Conservation (phyloP, 2,888 invertebrate genomes). For the Tenthredo distinguenda region DNA sequence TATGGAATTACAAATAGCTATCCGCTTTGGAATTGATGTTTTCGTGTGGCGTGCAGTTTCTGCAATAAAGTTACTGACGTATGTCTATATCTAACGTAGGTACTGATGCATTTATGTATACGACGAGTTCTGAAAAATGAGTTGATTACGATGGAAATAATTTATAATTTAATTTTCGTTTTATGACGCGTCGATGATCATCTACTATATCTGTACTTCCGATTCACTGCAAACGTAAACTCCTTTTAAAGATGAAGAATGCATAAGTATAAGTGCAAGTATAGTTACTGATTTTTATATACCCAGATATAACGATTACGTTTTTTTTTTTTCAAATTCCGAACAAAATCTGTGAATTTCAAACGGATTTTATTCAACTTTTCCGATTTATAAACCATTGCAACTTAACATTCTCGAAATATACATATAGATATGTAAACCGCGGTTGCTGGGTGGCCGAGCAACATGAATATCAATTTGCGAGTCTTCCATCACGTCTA, state of each 20-base stretch:
- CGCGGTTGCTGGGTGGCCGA: not conserved
- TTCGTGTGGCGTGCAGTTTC: not conserved
- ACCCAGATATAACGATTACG: no score
- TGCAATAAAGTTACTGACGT: constrained; percentile 2
- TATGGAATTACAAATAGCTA: not conserved
- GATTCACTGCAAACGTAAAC: not conserved
- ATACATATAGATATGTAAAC: not conserved
- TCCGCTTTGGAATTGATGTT: not conserved
- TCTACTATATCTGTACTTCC: not conserved
- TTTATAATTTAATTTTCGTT: not conserved
- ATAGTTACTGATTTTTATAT: not conserved
- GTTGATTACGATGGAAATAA: not conserved
- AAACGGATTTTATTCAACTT: not conserved
- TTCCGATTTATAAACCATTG: not conserved
- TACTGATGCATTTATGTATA: not conserved
- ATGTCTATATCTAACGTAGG: not conserved
- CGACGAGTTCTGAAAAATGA: not conserved
- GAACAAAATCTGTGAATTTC: not conserved
- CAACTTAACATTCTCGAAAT: constrained; percentile 15
- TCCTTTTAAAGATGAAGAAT: not conserved
- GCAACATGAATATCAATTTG: constrained; percentile 21
- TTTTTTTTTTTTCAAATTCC: no score
- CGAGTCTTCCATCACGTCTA: not conserved
- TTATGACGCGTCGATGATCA: not conserved
- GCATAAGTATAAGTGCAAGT: not conserved